Evolutionary conservation across 1,140 invertebrate species (phyloP).

Genomic region (Ceratina australensis): DNA sequence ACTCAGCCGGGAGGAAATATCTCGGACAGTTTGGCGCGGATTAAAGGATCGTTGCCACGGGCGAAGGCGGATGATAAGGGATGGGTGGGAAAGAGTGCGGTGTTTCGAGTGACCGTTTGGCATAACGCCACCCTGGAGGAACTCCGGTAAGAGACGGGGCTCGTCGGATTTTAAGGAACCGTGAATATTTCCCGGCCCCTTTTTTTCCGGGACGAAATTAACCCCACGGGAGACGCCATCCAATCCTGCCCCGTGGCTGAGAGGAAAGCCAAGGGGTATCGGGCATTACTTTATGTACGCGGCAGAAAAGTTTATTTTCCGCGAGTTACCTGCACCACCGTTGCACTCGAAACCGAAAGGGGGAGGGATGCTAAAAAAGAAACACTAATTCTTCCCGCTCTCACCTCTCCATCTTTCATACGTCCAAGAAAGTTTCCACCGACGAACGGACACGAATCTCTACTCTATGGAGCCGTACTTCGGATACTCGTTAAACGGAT

Average conservation of each 20-base stretch:
- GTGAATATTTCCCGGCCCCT: conserved; percentile 73
- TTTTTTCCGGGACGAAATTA: conserved; percentile 69
- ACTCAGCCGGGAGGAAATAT: conserved; percentile 32
- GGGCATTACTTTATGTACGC: conserved; percentile 58
- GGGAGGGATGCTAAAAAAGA: background rate
- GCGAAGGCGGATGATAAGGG: conserved; percentile 23
- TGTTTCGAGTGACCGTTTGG: conserved; percentile 74
- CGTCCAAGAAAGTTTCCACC: conserved; percentile 39
- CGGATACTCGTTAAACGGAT: conserved; percentile 33
- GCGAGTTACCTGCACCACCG: conserved; percentile 54
- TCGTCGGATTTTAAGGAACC: conserved; percentile 77
- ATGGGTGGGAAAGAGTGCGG: conserved; percentile 56
- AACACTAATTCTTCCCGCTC: conserved; percentile 26
- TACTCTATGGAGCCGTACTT: conserved; percentile 49
- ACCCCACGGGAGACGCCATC: conserved; percentile 70
- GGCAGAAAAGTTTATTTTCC: conserved; percentile 57
- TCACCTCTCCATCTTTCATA: conserved; percentile 33
- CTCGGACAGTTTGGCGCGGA: conserved; percentile 50
- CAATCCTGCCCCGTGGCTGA: conserved; percentile 58
- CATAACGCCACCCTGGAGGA: conserved; percentile 72
- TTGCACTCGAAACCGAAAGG: background rate
- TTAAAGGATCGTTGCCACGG: conserved; percentile 63
- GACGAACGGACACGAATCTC: conserved; percentile 46
- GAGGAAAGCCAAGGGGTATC: conserved; percentile 42
- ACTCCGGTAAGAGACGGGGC: conserved; percentile 57